phyloP scores from a whole-genome alignment of 2,113 vertebrate species.

The Trachemys scripta region DNA sequence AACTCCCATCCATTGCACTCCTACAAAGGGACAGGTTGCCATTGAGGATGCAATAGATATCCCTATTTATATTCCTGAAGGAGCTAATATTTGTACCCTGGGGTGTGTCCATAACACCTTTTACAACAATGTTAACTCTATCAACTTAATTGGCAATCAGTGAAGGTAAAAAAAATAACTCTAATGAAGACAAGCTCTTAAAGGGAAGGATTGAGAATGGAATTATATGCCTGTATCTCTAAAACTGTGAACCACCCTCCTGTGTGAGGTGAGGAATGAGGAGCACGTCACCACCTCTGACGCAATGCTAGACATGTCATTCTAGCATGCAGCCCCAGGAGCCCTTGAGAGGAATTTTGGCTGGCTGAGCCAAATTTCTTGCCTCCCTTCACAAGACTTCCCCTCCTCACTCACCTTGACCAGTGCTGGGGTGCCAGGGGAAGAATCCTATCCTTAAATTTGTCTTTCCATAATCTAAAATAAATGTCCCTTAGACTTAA shows the following conservation, averaged over 20 bases:
- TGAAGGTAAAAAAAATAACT: slow-evolving; percentile 4
- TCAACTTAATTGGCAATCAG: neutral
- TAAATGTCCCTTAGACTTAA: neutral
- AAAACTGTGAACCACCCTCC: fast-evolving
- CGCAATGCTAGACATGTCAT: neutral
- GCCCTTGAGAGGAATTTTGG: neutral
- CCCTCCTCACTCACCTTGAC: neutral
- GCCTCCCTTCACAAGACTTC: neutral
- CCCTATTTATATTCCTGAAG: neutral
- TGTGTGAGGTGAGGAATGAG: neutral
- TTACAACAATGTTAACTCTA: neutral
- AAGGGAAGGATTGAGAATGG: neutral
- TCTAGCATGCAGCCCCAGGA: neutral
- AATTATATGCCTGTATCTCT: neutral
- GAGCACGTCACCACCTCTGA: neutral
- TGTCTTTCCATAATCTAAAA: neutral
- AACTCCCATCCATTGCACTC: neutral
- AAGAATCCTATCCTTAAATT: neutral
- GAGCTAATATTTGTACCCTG: neutral
- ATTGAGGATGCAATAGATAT: neutral
- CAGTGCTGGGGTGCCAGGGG: fast-evolving
- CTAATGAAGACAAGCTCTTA: neutral
- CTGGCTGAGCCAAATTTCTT: neutral
- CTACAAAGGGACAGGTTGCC: slow-evolving; percentile 19
- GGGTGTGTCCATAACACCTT: neutral